Conservation (phyloP, 2,888 invertebrate species). For the Dilophus febrilis region DNA sequence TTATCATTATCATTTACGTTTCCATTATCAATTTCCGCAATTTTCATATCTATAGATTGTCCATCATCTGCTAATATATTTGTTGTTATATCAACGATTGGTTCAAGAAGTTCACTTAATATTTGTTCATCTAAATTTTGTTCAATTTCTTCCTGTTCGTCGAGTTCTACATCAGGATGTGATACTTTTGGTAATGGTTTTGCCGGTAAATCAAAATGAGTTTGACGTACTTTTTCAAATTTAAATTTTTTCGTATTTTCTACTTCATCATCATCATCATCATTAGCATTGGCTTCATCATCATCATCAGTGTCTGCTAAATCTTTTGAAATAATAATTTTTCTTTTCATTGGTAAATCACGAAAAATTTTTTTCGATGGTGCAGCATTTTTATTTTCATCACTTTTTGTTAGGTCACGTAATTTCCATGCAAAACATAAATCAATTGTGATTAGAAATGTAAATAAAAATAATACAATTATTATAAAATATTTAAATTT, state of each 20-base stretch:
- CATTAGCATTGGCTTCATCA: conserved; percentile 4
- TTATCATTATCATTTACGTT: conserved; percentile 3
- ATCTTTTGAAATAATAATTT: conserved; percentile 17
- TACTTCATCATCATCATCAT: not conserved
- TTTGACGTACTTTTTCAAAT: conserved; percentile 1
- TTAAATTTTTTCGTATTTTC: not conserved
- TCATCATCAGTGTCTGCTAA: conserved; percentile 10
- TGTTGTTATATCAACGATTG: not conserved
- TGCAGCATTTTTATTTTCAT: not conserved
- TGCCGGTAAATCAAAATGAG: conserved; percentile 11
- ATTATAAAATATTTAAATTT: no score
- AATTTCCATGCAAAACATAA: not conserved
- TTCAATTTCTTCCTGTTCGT: conserved; percentile 25
- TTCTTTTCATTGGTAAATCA: conserved; percentile 14
- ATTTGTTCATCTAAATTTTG: conserved; percentile 16
- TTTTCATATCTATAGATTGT: no score
- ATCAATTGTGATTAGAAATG: not conserved
- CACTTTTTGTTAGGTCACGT: not conserved
- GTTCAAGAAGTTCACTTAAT: not conserved
- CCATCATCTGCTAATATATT: not conserved
- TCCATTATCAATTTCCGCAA: not conserved
- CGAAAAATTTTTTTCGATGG: not conserved
- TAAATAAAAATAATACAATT: no score
- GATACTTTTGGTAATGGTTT: conserved; percentile 22
- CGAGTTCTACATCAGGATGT: conserved; percentile 25